phyloP scores from a whole-genome alignment of 2,888 invertebrate genomes.

The Ectropis crepuscularia region DNA sequence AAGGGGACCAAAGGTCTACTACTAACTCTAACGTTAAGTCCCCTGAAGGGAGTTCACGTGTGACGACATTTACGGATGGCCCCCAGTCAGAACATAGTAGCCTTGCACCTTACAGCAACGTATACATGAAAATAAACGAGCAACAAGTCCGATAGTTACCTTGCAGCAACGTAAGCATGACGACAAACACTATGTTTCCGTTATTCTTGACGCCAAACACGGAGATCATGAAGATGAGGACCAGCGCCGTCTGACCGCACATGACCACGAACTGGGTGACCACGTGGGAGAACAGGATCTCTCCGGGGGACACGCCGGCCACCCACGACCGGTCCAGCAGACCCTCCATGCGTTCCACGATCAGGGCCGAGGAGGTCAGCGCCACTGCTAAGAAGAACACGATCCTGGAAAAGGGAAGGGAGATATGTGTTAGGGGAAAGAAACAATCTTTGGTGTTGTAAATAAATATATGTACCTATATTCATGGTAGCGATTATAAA shows the following conservation, averaged over 20 bases:
- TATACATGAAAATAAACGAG: background rate
- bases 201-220: constrained; percentile 96
- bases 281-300: constrained; percentile 97
- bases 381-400: constrained; percentile 98
- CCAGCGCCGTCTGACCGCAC: constrained; percentile 96
- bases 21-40: too few species aligned
- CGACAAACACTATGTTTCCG: constrained; percentile 93
- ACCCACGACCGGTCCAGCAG: constrained; percentile 96
- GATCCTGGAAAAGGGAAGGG: constrained; percentile 85
- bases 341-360: constrained; percentile 96
- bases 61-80: too few species aligned
- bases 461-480: too few species aligned
- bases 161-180: constrained; percentile 94
- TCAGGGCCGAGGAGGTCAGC: constrained; percentile 95
- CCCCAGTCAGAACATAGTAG: too few species aligned
- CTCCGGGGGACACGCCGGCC: constrained; percentile 95
- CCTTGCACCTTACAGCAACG: too few species aligned
- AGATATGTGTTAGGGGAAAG: background rate
- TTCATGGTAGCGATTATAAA: too few species aligned
- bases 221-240: constrained; percentile 95
- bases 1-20: too few species aligned
- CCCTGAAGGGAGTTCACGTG: too few species aligned
- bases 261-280: constrained; percentile 97
- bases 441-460: too few species aligned
- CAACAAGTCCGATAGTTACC: constrained; percentile 69